phyloP scores from a whole-genome alignment of 2,888 invertebrate species.

The Leucania comma region DNA sequence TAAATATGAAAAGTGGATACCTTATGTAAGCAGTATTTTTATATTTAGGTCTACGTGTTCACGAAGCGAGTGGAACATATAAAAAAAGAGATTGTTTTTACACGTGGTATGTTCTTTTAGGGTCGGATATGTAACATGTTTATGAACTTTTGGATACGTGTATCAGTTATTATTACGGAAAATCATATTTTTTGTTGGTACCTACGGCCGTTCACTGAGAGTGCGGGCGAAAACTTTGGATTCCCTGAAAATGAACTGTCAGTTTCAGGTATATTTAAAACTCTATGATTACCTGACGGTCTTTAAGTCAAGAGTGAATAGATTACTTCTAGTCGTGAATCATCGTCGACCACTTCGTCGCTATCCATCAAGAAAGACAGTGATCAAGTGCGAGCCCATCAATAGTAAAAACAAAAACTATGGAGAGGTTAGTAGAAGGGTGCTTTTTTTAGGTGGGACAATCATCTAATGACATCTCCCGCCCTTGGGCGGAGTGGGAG shows the following conservation, averaged over 20 bases:
- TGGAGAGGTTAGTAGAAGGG: no score
- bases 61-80: constrained; percentile 53
- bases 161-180: constrained; percentile 50
- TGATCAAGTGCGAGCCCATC: no score
- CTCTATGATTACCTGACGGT: no score
- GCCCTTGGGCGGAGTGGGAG: no score
- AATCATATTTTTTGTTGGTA: constrained; percentile 48
- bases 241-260: neutral
- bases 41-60: constrained; percentile 61
- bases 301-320: no score
- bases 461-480: no score
- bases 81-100: constrained; percentile 62
- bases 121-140: constrained; percentile 52
- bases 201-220: constrained; percentile 16
- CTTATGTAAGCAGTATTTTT: constrained; percentile 64
- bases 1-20: constrained; percentile 65
- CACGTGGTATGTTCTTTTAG: constrained; percentile 51
- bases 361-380: no score
- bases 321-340: no score
- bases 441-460: no score
- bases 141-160: constrained; percentile 55
- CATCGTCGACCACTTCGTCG: no score
- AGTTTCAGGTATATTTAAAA: neutral
- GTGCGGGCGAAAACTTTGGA: neutral
- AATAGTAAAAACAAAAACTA: no score